These are phyloP conservation scores for Gymnopithys bicolor DNA, from an alignment of 2,797 vertebrate species.

Conservation along the genomic window DNA sequence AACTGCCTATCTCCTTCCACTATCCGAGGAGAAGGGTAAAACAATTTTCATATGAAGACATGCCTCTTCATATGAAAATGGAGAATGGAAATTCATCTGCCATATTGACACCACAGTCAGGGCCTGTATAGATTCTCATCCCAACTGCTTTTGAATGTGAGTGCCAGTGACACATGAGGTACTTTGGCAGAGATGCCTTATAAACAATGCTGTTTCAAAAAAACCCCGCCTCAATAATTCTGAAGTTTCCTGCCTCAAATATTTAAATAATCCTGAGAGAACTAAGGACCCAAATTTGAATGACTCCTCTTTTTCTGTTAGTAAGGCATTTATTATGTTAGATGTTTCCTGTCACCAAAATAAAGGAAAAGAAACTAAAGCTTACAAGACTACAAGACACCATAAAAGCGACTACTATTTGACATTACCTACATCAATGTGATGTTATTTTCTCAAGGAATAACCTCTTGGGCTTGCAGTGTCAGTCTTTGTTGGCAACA, in stretches of 20 bases:
- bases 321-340: not conserved
- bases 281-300: not conserved
- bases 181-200: not conserved
- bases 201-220: not conserved
- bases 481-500: not conserved
- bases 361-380: not conserved
- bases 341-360: not conserved
- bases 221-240: not conserved
- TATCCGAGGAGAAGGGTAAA: not conserved
- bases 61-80: not conserved
- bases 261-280: not conserved
- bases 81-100: not conserved
- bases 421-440: not conserved
- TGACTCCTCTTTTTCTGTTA: not conserved
- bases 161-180: not conserved
- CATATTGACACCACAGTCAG: not conserved
- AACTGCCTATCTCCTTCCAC: not conserved
- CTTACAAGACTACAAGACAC: not conserved
- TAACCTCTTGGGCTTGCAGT: not conserved
- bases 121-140: not conserved
- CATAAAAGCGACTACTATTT: not conserved
- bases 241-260: not conserved
- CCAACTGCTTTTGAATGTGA: not conserved
- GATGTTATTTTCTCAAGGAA: not conserved
- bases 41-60: not conserved